Base-by-base conservation (phyloP, 1,140 invertebrate species). In the Brachionus paranguensis region DNA sequence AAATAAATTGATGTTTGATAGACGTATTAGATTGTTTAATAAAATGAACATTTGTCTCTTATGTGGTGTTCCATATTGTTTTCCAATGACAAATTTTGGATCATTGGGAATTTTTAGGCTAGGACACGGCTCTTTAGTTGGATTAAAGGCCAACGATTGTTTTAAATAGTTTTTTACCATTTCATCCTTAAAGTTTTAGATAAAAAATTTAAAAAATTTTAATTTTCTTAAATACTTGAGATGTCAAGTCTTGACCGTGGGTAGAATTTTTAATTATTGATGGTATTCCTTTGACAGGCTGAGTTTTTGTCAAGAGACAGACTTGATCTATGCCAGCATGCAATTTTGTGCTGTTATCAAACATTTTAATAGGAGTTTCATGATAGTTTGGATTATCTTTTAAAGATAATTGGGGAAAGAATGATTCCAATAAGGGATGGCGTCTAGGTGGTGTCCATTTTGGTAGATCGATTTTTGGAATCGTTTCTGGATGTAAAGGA, bases 261-360 rank as follows among this genome's bases (percentile, higher is more conserved):
- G 12, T 78, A 14, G 68, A 72, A 17, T 83, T n/a, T 33, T 33
- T 68, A 5, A 83, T 20, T 33, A 20, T 14, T n/a, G n/a, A 12
- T 43, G 81, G 81, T 47, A 83, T 27, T 10, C 43, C 64, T 55
- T 68, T 33, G 8, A 83, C 24, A 45, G 64, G 81, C 7, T 68
- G 53, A 14, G 81, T 37, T 47, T 83, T 83, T 12, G 81, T 72
- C 24, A 83, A 70, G 27, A 83, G 47, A 83, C 81, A 83, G 2
- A 20, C 81, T 83, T 83, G 81, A 70, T 83, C 81, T 70, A 83
- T 47, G 17, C 81, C 81, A 68, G 81, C 81, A 70, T 83, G 81
- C 8, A 83, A 55, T 55, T 70, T 83, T 8, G 20, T 20, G 12
- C 29, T 43, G 17, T 33, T 37, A 72, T 83, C 47, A 24, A 83